These are phyloP conservation scores for Phalacrocorax pelagicus DNA, from an alignment of 2,113 vertebrate species.

Conservation along the genomic window DNA sequence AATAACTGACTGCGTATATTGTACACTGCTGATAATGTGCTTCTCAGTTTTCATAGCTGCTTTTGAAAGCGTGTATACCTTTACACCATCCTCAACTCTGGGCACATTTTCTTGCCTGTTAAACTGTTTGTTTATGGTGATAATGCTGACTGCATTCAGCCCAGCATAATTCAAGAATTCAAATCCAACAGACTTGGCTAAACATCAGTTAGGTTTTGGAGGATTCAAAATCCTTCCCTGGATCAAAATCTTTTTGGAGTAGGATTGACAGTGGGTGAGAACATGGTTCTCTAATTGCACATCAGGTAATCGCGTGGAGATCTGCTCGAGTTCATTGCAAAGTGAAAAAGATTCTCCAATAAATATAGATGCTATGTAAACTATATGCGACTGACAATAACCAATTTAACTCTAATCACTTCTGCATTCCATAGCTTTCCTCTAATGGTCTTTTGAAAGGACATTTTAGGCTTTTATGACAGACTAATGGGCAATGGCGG, in stretches of 20 bases:
- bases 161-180: neutral
- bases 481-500: constrained; percentile 11
- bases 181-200: neutral
- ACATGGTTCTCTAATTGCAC: neutral
- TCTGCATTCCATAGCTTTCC: neutral
- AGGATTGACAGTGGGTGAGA: neutral
- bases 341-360: neutral
- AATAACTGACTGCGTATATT: neutral
- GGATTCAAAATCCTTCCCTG: too few species aligned
- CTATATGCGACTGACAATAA: neutral
- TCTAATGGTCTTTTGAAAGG: constrained; percentile 17
- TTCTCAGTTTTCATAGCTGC: neutral
- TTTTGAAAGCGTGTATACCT: rapidly evolving
- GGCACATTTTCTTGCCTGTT: neutral
- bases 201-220: neutral
- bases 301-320: neutral
- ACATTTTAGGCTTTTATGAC: constrained; percentile 32
- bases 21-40: neutral
- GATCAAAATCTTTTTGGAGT: too few species aligned
- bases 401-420: neutral
- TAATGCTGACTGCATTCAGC: neutral
- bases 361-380: neutral
- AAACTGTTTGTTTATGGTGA: neutral
- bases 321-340: neutral
- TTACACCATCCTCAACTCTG: neutral